A percentile compares a stretch with the other conserved stretches of the same genome.
Conservation (phyloP, 2,888 invertebrate genomes). For the Apodemia hepburni region DNA sequence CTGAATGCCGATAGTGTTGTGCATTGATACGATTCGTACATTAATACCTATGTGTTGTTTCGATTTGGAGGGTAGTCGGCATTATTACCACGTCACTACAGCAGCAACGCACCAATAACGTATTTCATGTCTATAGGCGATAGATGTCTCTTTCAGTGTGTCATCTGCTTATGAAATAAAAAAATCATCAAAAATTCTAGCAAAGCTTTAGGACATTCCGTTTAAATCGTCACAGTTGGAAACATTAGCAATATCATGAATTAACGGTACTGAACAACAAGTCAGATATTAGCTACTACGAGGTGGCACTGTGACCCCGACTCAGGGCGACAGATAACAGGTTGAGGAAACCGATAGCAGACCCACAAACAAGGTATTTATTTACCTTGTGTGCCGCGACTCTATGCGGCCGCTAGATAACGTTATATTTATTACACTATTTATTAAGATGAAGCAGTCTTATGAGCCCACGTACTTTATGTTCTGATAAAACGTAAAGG, state of each 20-base stretch:
- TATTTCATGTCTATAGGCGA: no score
- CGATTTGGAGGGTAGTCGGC: no score
- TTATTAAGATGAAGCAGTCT: neutral
- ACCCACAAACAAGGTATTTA: constrained; percentile 5
- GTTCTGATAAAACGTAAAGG: neutral
- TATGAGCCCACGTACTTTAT: neutral
- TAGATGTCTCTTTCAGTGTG: no score
- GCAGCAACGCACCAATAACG: no score
- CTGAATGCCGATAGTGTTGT: no score
- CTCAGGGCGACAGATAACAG: constrained; percentile 3
- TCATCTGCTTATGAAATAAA: no score
- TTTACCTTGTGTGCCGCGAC: neutral
- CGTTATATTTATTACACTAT: neutral
- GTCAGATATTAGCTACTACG: neutral
- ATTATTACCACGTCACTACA: no score
- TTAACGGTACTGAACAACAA: constrained; percentile 7
- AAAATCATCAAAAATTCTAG: no score
- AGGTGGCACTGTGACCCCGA: constrained; percentile 2
- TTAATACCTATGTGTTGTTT: no score
- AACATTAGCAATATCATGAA: neutral
- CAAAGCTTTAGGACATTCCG: no score
- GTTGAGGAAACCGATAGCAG: constrained; percentile 11
- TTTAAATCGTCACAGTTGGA: neutral
- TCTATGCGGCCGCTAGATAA: neutral
- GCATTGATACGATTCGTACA: no score